Percentiles rank a stretch among this genome's conserved stretches.
Conservation (phyloP, 1,140 invertebrate species). For the Zaprionus africanus region DNA sequence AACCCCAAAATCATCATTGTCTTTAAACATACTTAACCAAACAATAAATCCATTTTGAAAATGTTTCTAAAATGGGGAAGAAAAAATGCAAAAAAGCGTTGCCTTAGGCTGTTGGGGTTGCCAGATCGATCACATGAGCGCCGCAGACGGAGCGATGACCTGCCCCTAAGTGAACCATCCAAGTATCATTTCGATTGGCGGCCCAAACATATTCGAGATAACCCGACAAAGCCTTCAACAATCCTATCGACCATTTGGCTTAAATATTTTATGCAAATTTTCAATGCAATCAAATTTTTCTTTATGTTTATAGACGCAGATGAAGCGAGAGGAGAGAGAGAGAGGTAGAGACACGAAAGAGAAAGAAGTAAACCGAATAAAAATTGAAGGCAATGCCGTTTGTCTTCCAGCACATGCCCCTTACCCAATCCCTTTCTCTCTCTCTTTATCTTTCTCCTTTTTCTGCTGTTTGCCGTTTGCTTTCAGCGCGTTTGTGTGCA, state of each 20-base stretch:
- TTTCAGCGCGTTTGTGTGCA: slow-evolving; percentile 43
- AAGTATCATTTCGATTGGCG: not conserved
- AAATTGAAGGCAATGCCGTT: slow-evolving; percentile 80
- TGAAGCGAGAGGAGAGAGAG: not conserved
- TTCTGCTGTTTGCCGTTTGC: slow-evolving; percentile 34
- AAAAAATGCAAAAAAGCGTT: not conserved
- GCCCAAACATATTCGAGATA: slow-evolving; percentile 11
- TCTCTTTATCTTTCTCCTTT: not conserved
- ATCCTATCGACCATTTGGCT: slow-evolving; percentile 69
- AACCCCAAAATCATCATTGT: not conserved
- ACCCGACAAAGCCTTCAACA: not conserved
- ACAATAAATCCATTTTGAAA: slow-evolving; percentile 21
- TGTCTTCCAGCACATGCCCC: slow-evolving; percentile 72
- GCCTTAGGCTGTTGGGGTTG: slow-evolving; percentile 35
- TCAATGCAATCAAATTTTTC: slow-evolving; percentile 81
- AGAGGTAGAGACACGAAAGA: slow-evolving; percentile 2
- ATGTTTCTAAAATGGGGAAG: not conserved
- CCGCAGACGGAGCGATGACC: slow-evolving; percentile 1
- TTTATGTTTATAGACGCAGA: slow-evolving; percentile 52
- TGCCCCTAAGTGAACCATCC: slow-evolving; percentile 21
- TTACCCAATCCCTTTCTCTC: slow-evolving; percentile 7
- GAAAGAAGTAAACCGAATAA: slow-evolving; percentile 56
- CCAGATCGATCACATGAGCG: slow-evolving; percentile 25
- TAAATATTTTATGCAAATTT: slow-evolving; percentile 84
- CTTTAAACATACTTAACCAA: not conserved